Conservation (phyloP, 1,140 invertebrate species). For the Drosophila equinoxialis region DNA sequence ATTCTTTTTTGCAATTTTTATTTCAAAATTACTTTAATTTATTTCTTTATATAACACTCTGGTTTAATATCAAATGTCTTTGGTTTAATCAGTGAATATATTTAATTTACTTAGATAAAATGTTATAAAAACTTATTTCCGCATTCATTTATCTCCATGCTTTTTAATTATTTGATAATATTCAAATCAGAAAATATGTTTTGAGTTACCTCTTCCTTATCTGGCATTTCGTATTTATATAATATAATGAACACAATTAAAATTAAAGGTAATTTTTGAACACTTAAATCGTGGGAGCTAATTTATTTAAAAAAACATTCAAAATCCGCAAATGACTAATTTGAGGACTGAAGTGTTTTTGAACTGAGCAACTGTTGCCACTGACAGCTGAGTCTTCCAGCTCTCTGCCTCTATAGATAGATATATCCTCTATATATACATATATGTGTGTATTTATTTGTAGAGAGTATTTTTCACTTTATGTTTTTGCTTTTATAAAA, state of each 20-base stretch:
- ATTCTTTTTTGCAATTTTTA: constrained; percentile 25
- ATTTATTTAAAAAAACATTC: neutral
- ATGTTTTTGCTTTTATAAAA: neutral
- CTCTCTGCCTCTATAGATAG: neutral
- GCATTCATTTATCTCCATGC: constrained; percentile 8
- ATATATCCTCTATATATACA: neutral
- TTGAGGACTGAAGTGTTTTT: neutral
- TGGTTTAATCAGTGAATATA: neutral
- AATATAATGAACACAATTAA: constrained; percentile 56
- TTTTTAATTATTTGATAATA: constrained; percentile 19
- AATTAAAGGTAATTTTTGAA: constrained; percentile 33
- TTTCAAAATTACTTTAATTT: constrained; percentile 46
- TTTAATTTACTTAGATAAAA: neutral
- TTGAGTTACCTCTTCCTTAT: constrained; percentile 66
- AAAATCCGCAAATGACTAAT: neutral
- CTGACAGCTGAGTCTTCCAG: constrained; percentile 7
- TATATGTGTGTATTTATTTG: neutral
- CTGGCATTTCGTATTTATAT: constrained; percentile 46
- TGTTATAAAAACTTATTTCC: neutral
- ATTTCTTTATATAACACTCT: constrained; percentile 27
- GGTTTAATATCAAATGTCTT: neutral
- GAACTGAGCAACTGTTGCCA: constrained; percentile 3
- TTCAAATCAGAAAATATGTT: neutral
- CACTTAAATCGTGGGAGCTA: constrained; percentile 24
- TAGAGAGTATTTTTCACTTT: neutral